Evolutionary conservation across 1,140 invertebrate species (phyloP), one percentile per base, ranked within the genome.

Genomic region (Polyergus mexicanus): DNA sequence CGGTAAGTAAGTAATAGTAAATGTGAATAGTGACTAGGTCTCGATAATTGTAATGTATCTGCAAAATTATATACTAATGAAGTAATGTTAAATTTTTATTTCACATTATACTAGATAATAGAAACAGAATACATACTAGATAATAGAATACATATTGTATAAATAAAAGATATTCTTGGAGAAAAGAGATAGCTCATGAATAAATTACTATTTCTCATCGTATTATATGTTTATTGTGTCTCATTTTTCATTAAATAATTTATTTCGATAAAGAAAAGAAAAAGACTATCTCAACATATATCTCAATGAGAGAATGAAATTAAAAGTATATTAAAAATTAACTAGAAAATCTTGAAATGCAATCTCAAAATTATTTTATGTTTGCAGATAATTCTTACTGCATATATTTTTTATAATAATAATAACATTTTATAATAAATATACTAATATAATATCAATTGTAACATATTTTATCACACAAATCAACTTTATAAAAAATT

Each of bases 1-100:
- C 88, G 90, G 92, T 92, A 89, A 32, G 32, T 32, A 32, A 92
- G 71, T 92, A 88, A 90, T 87, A 89, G 92, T 92, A 89, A 91
- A 89, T 72, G 77, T 2, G 13, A 66, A 38, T 10, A 54, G n/a
- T 35, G 68, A 69, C 32, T 83, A 25, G 32, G 6, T n/a, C 19
- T 32, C 10, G 7, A 83, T 83, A 83, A 83, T 83, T 72, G 38
- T 41, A 22, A 19, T 16, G n/a, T 41, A 22, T 19, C 44, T 60
- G 28, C 47, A 60, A 58, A 44, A 71, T 56, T 83, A 74, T 83
- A 74, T 35, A 62, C 47, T 69, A 80, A 80, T 35, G 25, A 72
- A n/a, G 1, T 47, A 41, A 83, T 60, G 19, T n/a, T 54, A 58
- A 25, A 16, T 44, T 10, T 38, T 74, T 72, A 44, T 72, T 83